phyloP scores from a whole-genome alignment of 2,797 vertebrate genomes.

The Fratercula arctica region DNA sequence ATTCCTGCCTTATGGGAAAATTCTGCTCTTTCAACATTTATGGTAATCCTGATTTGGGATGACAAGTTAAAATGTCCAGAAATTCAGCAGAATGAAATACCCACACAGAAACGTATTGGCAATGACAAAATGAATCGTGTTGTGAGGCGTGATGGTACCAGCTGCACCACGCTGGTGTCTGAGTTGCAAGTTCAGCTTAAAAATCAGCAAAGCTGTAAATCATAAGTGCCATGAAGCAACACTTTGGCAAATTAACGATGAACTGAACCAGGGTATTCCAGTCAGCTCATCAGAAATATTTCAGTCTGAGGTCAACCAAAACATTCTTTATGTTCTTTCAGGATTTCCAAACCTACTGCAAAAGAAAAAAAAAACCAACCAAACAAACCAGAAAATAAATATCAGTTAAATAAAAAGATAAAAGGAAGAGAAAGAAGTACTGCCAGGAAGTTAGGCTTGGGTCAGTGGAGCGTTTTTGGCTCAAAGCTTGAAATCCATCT shows the following conservation, averaged over 20 bases:
- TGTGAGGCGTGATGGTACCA: background rate
- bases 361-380: background rate
- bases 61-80: conserved; percentile 1
- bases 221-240: background rate
- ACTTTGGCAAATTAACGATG: background rate
- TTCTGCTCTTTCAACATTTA: background rate
- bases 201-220: background rate
- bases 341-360: background rate
- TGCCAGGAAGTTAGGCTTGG: background rate
- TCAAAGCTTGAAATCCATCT: background rate
- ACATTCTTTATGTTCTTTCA: fast-evolving
- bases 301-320: background rate
- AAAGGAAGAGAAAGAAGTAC: background rate
- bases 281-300: background rate
- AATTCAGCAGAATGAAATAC: background rate
- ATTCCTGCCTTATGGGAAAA: background rate
- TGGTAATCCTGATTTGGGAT: background rate
- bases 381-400: background rate
- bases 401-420: background rate
- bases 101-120: fast-evolving
- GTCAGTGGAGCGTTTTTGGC: background rate
- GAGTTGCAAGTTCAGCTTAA: background rate
- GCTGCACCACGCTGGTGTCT: background rate
- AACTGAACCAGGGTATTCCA: background rate
- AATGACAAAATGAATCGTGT: background rate